Percentiles rank a stretch among this genome's conserved stretches.
phyloP scores from a whole-genome alignment of 2,113 vertebrate species.

The Numida meleagris region DNA sequence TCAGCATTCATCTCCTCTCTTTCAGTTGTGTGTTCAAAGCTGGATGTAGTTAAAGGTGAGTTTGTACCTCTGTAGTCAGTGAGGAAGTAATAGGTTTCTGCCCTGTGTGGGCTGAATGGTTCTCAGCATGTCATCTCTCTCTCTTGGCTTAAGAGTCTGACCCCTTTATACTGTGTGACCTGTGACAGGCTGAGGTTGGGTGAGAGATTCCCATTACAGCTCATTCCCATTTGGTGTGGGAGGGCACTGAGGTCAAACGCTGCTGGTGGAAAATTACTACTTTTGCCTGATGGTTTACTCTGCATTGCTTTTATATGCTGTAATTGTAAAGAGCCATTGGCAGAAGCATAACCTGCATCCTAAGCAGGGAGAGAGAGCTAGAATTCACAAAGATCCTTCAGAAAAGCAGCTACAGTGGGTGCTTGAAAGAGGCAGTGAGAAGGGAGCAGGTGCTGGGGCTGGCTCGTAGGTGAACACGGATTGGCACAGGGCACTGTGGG shows the following conservation, averaged over 20 bases:
- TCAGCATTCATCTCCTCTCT: neutral
- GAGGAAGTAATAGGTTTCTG: neutral
- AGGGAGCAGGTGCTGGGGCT: neutral
- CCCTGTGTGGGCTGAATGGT: neutral
- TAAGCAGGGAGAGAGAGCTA: neutral
- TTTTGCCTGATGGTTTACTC: neutral
- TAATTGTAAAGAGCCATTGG: neutral
- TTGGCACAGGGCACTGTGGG: neutral
- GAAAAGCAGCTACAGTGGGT: neutral
- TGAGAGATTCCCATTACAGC: neutral
- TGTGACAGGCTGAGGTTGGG: neutral
- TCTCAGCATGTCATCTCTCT: neutral
- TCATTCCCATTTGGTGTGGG: neutral
- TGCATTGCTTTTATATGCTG: neutral
- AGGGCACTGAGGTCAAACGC: neutral
- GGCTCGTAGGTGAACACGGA: neutral
- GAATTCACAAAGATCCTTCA: neutral
- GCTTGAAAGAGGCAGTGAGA: neutral
- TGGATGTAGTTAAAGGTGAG: neutral
- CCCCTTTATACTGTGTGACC: neutral
- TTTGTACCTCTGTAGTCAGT: neutral
- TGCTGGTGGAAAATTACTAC: neutral
- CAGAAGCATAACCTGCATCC: neutral
- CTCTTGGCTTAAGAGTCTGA: neutral
- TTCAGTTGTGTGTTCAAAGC: neutral